These are phyloP conservation scores for Reticulitermes speratus DNA, from an alignment of 1,140 invertebrate species.

Conservation along the genomic window DNA sequence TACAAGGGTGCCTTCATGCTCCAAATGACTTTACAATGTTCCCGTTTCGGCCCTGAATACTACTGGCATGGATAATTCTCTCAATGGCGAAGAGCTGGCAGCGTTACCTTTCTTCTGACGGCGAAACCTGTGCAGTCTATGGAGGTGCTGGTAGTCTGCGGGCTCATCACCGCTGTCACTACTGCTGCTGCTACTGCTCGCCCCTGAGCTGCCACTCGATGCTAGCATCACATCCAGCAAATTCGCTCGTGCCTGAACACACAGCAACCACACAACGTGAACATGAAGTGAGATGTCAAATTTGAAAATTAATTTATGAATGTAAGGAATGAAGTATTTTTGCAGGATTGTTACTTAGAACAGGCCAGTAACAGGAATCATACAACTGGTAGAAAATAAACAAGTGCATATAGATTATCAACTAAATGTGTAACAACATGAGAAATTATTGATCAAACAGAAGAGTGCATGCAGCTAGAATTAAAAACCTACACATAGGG, in stretches of 20 bases:
- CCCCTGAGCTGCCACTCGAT: constrained; percentile 63
- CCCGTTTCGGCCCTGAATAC: background rate
- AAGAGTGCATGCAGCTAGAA: too few species aligned
- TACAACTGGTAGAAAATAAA: too few species aligned
- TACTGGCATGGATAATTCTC: background rate
- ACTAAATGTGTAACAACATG: too few species aligned
- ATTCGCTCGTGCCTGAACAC: constrained; percentile 66
- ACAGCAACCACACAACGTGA: constrained; percentile 28
- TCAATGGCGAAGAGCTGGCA: background rate
- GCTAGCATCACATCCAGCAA: constrained; percentile 73
- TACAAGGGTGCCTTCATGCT: background rate
- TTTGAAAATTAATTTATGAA: background rate
- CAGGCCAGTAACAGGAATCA: too few species aligned
- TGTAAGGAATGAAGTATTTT: background rate
- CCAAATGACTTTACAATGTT: background rate
- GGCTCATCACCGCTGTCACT: constrained; percentile 59
- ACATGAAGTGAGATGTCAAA: background rate
- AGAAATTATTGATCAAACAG: too few species aligned
- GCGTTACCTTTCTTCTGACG: constrained; percentile 71
- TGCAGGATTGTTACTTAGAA: background rate
- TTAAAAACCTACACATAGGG: too few species aligned
- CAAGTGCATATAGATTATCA: too few species aligned
- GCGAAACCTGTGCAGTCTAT: constrained; percentile 66
- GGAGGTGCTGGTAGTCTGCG: constrained; percentile 66
- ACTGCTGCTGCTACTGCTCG: constrained; percentile 43